Base-by-base conservation (phyloP, 2,888 invertebrate species). In the Rutpela maculata region DNA sequence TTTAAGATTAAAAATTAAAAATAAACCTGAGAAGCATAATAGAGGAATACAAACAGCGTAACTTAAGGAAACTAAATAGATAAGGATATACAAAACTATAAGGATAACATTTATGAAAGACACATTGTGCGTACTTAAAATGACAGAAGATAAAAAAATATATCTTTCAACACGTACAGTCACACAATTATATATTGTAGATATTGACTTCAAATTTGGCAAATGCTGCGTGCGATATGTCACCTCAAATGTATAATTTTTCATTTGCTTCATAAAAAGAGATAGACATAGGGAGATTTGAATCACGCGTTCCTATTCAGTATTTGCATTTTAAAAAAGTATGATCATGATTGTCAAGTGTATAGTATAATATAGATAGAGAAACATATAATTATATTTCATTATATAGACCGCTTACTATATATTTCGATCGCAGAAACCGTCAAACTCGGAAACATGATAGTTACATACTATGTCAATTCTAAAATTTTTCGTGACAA, bases 141-240 rank as follows among this genome's bases (percentile, higher is more conserved):
- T 77, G 83, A 81, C 76, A 84, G 74, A 84, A 85, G 82, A 85
- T 87, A 87, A 88, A 88, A 89, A 89, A 88, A 88, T 88, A 88
- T 86, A 88, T 87, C 88, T 92, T 91, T 91, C 81, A 83, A 86
- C 91, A 92, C 91, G 92, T 91, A 92, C 91, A 90, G 90, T 90
- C 87, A 89, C 86, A 87, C 85, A 84, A 82, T 82, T 83, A 82
- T 85, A 84, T 86, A 86, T 88, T 88, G 88, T 89, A 90, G 88
- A 92, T 93, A 93, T 93, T 93, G 93, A 93, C 93, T 93, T 92
- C 91, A 90, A 89, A 92, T 93, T 93, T 93, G 93, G 93, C 93
- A 93, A 88, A 89, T 89, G 86, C 87, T 88, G 87, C 87, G 88
- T 86, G 88, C 88, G 87, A 87, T 87, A 87, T 89, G 87, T 87